Conservation (phyloP, 2,113 vertebrate genomes). For the Halichoerus grypus region DNA sequence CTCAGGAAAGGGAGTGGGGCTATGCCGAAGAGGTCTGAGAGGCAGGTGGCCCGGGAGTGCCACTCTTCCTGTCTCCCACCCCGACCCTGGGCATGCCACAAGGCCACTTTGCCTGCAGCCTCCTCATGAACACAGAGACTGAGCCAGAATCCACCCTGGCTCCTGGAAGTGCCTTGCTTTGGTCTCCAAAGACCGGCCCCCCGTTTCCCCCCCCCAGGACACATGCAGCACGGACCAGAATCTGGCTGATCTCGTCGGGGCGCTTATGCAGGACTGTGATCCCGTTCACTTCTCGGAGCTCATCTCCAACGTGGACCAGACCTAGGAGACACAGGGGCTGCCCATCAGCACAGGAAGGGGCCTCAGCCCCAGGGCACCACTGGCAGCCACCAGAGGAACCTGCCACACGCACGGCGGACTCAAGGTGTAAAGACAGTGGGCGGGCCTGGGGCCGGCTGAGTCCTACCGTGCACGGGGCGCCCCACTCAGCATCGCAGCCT, state of each 20-base stretch:
- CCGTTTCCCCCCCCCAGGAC: fast-evolving
- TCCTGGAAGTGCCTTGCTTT: background rate
- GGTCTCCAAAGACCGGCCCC: background rate
- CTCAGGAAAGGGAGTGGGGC: background rate
- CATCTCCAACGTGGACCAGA: conserved; percentile 96
- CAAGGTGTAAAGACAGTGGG: background rate
- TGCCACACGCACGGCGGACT: background rate
- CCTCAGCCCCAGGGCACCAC: background rate
- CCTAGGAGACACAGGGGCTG: conserved; percentile 86
- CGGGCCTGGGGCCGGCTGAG: fast-evolving
- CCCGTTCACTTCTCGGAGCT: conserved; percentile 97
- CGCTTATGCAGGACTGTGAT: conserved; percentile 94
- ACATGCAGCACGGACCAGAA: conserved; percentile 90
- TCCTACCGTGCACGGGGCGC: background rate
- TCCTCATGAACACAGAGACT: background rate
- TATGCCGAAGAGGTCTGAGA: background rate
- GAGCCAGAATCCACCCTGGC: background rate
- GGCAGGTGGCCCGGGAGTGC: background rate
- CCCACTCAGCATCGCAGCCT: background rate
- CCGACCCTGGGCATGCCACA: fast-evolving
- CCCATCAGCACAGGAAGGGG: background rate
- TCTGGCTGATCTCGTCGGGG: conserved; percentile 97
- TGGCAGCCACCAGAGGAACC: fast-evolving
- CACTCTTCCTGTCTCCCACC: background rate
- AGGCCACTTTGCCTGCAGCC: background rate